Evolutionary conservation across 2,113 vertebrate genomes (phyloP).

Genomic region (Megaceryle maxima): DNA sequence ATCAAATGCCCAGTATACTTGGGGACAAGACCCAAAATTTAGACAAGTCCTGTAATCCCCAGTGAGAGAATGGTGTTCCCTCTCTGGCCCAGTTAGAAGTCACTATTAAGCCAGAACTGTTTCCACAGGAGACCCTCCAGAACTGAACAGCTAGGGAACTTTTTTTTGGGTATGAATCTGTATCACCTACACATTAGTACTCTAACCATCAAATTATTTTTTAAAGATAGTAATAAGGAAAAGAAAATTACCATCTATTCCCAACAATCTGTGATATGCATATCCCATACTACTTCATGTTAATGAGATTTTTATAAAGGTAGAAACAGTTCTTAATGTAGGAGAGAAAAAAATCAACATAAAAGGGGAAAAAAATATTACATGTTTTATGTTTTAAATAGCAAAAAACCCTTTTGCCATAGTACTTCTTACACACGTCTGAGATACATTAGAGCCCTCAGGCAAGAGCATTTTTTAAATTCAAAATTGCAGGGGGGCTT

Average conservation of each 20-base stretch:
- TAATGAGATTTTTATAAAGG: neutral
- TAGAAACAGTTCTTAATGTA: neutral
- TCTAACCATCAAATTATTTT: neutral
- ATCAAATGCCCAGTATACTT: neutral
- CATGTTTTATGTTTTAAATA: neutral
- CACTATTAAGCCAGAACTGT: neutral
- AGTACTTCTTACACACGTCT: neutral
- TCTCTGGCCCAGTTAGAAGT: neutral
- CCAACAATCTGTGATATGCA: neutral
- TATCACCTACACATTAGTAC: neutral
- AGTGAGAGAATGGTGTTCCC: neutral
- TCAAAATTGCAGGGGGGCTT: neutral
- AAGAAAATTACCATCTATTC: neutral
- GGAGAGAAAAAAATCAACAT: neutral
- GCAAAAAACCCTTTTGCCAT: neutral
- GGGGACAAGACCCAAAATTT: neutral
- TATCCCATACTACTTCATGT: neutral
- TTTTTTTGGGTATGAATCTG: neutral
- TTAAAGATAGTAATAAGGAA: neutral
- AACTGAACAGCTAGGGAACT: neutral
- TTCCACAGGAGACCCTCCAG: neutral
- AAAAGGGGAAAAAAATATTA: neutral
- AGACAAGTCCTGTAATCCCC: neutral
- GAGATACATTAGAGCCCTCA: neutral
- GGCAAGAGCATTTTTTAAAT: neutral